Base-by-base conservation (phyloP, 2,888 invertebrate genomes). In the Seira ritae region DNA sequence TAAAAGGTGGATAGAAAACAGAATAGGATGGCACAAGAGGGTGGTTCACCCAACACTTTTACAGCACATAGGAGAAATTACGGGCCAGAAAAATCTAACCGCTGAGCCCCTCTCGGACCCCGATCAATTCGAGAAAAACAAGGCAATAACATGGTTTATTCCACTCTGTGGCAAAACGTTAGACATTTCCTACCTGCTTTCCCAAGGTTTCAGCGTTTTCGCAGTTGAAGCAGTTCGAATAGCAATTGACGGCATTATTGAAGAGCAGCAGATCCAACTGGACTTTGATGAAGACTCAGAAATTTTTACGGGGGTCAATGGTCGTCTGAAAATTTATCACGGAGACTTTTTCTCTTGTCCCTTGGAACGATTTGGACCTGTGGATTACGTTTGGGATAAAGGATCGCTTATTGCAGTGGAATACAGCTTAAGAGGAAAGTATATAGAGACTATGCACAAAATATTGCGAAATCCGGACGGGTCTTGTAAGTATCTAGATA, bases 91-190 rank as follows among this genome's bases (percentile, higher is more conserved):
- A 70, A 42, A 50, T 12, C n/a, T 76, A 60, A 77, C 84, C 12
- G 42, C 15, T 4, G 73, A 73, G n/a, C 80, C 80, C 12, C 10
- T 42, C 17, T 2, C 17, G 0, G 76, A 80, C 12, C 22, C 66
- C 8, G 46, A 0, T 0, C 42, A 74, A 46, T 85, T 90, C 24
- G 19, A 31, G 8, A 42, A 65, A n/a, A 85, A 83, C 62, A 70
- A 74, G 0, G 60, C 77, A 10, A 84, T 74, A 50, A 81, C 84
- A 3, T 85, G 83, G 80, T 88, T 89, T 72, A 77, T 90, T 1
- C 90, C 90, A 3, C 79, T 90, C 19, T 90, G 89, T 84, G 90
- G 90, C 12, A 90, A 78, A 66, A 71, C 69, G 0, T 31, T 86
- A 6, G 90, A 90, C 65, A 79, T 90, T 17, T 77, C 84, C 8